Base-by-base conservation (phyloP, 2,113 vertebrate species). In the Platysternon megacephalum region DNA sequence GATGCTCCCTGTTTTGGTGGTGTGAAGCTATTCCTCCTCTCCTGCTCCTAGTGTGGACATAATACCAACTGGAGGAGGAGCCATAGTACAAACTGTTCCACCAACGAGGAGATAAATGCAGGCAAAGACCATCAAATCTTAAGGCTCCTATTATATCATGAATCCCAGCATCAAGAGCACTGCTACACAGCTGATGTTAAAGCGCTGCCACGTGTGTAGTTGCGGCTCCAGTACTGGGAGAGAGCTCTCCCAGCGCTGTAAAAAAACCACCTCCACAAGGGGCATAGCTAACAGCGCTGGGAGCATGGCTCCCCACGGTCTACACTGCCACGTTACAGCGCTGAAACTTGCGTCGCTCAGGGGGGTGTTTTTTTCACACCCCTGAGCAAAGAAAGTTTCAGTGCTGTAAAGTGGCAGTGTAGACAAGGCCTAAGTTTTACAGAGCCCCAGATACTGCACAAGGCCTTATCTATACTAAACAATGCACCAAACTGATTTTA, bases 401-500 rank as follows among this genome's bases (percentile, higher is more conserved):
- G 52, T 22, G 52, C 21, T 22, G 21, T 22, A 53, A 53, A 53
- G 52, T 53, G 8, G 52, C 21, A 53, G 55, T 28, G 24, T 56
- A 56, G 22, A 56, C 76, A 35, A 83, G 88, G 93, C 82, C 83
- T 84, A 1, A 42, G 68, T 85, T 81, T 88, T 91, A 49, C 46
- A 65, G 87, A 42, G 85, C 68, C 55, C 79, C 61, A 65, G 29
- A 65, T 65, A 42, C n/a, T 24, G 42, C 39, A 44, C 12, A 7
- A 16, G 26, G 42, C 74, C 39, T 44, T 46, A 26, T 78, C 74
- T 78, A 28, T 78, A 46, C 22, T 46, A 78, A 46, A 46, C 39
- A 29, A 9, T 0, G 2, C 0, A 1, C 19, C 46, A 17, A n/a
- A 2, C 10, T 0, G 6, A 51, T 56, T 65, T 8, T 8, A 65